These are phyloP conservation scores for Ceryle rudis DNA, from an alignment of 2,797 vertebrate genomes.

Conservation along the genomic window DNA sequence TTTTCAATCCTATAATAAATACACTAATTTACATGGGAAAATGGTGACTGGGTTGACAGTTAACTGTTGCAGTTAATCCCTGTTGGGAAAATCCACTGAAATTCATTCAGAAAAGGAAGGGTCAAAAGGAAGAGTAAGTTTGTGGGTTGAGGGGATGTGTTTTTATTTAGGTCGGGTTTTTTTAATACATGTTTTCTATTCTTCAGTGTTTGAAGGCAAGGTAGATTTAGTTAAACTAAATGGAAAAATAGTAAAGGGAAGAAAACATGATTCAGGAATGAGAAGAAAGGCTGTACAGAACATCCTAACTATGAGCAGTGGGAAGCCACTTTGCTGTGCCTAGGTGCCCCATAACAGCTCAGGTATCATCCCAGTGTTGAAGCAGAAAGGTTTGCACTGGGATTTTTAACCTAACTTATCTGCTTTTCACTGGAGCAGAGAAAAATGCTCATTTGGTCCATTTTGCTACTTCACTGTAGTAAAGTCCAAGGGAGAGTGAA, in stretches of 20 bases:
- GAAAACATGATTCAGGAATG: neutral
- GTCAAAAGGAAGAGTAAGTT: neutral
- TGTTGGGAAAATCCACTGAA: neutral
- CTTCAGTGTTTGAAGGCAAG: constrained; percentile 1
- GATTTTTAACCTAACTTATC: neutral
- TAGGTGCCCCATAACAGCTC: neutral
- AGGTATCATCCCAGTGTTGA: neutral
- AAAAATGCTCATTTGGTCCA: neutral
- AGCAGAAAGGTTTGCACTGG: neutral
- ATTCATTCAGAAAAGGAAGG: neutral
- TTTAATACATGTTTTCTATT: neutral
- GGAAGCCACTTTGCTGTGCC: neutral
- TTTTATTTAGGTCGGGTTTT: neutral
- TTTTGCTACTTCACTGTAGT: neutral
- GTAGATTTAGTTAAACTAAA: constrained; percentile 32
- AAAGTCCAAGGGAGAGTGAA: neutral
- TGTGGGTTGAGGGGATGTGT: neutral
- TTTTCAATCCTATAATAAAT: neutral
- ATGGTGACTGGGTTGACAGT: neutral
- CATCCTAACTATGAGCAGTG: neutral
- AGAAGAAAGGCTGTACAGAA: neutral
- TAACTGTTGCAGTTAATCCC: neutral
- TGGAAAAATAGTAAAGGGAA: neutral
- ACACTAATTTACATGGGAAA: neutral
- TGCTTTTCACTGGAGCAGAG: neutral